Base-by-base conservation (phyloP, 2,888 invertebrate species). In the Orgyia antiqua region DNA sequence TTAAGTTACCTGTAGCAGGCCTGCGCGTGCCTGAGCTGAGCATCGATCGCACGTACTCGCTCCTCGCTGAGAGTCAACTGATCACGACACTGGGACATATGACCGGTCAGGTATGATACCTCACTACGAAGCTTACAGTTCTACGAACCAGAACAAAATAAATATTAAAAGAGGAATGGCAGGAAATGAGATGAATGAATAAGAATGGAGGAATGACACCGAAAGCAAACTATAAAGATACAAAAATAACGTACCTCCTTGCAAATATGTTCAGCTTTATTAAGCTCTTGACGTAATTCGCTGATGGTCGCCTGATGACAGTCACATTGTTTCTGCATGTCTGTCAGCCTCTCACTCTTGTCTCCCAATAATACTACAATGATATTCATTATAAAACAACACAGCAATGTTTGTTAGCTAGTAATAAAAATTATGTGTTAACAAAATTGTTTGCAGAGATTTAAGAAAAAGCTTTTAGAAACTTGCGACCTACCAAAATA, bases 181-280 rank as follows among this genome's bases (percentile, higher is more conserved):
- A n/a, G n/a, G n/a, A n/a, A n/a, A n/a, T n/a, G n/a, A n/a, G n/a
- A n/a, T n/a, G n/a, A n/a, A n/a, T n/a, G n/a, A n/a, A n/a, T n/a
- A n/a, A n/a, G n/a, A n/a, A n/a, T n/a, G n/a, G n/a, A n/a, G n/a
- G n/a, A n/a, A n/a, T n/a, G n/a, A n/a, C n/a, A n/a, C n/a, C n/a
- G n/a, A n/a, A n/a, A n/a, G n/a, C n/a, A n/a, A n/a, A n/a, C n/a
- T n/a, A n/a, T n/a, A n/a, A n/a, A n/a, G n/a, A n/a, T n/a, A n/a
- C n/a, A n/a, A n/a, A 21, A 4, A 3, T 21, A 23, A 18, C 30
- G 18, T 33, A 77, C 79, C 62, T 76, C 68, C 35, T 64, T 54
- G 3, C 49, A 43, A 18, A 57, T 24, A 0, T 42, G 25, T 8
- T 65, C 57, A 0, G 63, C 47, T 10, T 51, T 58, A 5, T 49